Percentiles rank a stretch among this genome's conserved stretches.
Conservation (phyloP, 2,888 invertebrate species). For the Rhamnusium bicolor region DNA sequence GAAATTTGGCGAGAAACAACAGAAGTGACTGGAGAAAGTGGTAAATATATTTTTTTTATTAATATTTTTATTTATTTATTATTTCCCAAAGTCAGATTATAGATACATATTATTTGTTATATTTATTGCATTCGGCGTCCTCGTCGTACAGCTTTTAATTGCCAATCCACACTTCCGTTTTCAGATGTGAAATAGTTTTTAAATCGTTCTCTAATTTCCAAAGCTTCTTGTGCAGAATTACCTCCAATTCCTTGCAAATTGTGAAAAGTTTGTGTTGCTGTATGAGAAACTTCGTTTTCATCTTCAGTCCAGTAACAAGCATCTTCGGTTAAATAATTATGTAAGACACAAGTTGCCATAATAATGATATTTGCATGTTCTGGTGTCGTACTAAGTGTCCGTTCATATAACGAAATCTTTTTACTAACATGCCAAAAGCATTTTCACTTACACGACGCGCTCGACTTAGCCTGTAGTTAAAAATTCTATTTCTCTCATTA, state of each 20-base stretch:
- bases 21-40: no score
- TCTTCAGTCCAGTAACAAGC: no score
- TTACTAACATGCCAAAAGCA: constrained; percentile 42
- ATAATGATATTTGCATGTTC: constrained; percentile 24
- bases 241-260: constrained; percentile 20
- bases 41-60: no score
- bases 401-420: constrained; percentile 21
- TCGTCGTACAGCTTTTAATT: no score
- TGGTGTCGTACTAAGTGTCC: constrained; percentile 11
- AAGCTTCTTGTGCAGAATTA: constrained; percentile 13
- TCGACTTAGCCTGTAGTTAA: constrained; percentile 44
- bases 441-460: constrained; percentile 48
- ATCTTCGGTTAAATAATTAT: no score
- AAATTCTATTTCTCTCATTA: constrained; percentile 38
- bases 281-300: background rate
- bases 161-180: constrained; percentile 12
- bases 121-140: no score
- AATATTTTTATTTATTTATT: no score
- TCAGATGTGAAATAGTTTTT: constrained; percentile 19
- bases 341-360: constrained; percentile 24
- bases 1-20: no score
- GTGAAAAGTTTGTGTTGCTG: background rate
- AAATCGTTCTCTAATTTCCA: constrained; percentile 27
- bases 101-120: no score
- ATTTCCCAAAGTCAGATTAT: no score